Conservation (phyloP, 2,797 vertebrate species). For the Loris lydekkerianus region DNA sequence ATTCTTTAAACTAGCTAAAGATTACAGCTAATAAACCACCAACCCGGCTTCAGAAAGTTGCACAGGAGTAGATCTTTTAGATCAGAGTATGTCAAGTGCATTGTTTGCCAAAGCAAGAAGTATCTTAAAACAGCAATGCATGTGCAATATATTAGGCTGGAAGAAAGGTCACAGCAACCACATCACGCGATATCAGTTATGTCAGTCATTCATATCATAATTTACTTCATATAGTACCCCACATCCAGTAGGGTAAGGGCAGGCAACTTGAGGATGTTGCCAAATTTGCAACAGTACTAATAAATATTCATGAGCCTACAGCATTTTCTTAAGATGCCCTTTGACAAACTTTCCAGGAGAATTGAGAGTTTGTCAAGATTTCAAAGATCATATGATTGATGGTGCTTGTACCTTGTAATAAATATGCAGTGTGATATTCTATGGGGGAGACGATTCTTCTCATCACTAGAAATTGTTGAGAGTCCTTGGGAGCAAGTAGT, state of each 20-base stretch:
- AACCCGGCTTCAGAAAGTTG: not conserved
- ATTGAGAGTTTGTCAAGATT: conserved; percentile 61
- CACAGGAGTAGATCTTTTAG: not conserved
- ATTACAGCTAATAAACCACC: not conserved
- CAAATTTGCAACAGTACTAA: not conserved
- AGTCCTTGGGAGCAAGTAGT: not conserved
- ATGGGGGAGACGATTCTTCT: not conserved
- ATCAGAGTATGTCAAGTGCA: not conserved
- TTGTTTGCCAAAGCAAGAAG: not conserved
- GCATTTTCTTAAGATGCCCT: conserved; percentile 21
- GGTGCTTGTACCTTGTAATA: not conserved
- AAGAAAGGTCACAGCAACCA: not conserved
- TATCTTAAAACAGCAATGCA: not conserved
- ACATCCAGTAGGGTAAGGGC: not conserved
- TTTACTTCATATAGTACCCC: not conserved
- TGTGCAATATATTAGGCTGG: not conserved
- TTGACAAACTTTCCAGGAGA: conserved; percentile 63
- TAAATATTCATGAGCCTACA: conserved; percentile 55
- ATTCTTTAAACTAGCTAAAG: not conserved
- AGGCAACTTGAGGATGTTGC: not conserved
- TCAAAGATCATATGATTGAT: conserved; percentile 36
- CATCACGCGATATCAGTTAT: not conserved
- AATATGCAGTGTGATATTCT: not conserved
- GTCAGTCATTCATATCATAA: not conserved
- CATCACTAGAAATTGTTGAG: not conserved